Evolutionary conservation across 2,113 vertebrate genomes (phyloP), one percentile per base, ranked within the genome.

Genomic region (Nycticryphes semicollaris): DNA sequence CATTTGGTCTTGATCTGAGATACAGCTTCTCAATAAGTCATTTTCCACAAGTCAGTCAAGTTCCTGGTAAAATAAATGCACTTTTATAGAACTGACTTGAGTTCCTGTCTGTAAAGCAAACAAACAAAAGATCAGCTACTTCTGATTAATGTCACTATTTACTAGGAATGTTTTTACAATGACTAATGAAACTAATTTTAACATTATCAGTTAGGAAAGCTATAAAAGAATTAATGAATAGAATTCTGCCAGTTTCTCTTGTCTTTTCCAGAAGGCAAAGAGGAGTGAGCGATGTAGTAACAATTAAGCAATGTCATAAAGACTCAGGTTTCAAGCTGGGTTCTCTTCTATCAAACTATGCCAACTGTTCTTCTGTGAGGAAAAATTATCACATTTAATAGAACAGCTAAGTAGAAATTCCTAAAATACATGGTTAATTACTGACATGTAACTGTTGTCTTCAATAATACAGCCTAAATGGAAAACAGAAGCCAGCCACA

Each of bases 141-240:
- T 92, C 88, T 94, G 43, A 94, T 78, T 37, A 87, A 90, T 35
- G 21, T 83, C 90, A 89, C 60, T 88, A 69, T 91, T 92, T 91
- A 82, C 37, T 69, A 22, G 43, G 35, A 79, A 80, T 57, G 63
- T 51, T 95, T 97, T 95, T 84, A 93, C 59, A 91, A 81, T 86
- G 77, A 95, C 93, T 95, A 91, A 90, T 84, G 56, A 97, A 96
- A 93, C 35, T 74, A 94, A 94, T 96, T 96, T 97, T 93, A 97
- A 94, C 79, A 93, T 87, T 96, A 95, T 96, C 84, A 91, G 64
- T 50, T 88, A 81, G 68, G 89, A 91, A 94, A 96, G 79, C 89
- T 94, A 90, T 78, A 84, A 68, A 68, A 90, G 21, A 94, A 93
- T 89, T 93, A 90, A 93, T 89, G 25, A 95, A 84, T 50, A 90